Evolutionary conservation across 2,888 invertebrate genomes (phyloP), one percentile per base, ranked within the genome.

Genomic region (Spicauda simplicius): DNA sequence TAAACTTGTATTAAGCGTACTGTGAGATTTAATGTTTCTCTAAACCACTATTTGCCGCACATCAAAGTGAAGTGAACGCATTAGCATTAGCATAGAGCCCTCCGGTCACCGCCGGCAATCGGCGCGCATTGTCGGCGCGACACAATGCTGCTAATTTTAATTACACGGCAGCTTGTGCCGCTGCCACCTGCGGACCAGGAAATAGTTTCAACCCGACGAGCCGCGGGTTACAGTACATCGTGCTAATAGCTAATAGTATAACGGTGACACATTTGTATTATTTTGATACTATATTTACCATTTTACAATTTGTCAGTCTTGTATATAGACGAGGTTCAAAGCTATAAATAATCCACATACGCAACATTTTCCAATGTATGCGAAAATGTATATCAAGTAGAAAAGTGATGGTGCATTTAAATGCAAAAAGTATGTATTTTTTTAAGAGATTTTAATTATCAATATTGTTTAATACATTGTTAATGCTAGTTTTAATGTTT

Each of bases 81-180:
- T 64, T 52, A 50, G 50, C 33, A 52, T 52, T 48, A 25, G 25
- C 45, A 19, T 56, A 41, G 16, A 30, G 41, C 12, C 12, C 2
- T 14, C n/a, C 30, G 41, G 25, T 5, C 25, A 41, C 41, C 41
- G 41, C 41, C 41, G 50, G 62, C 64, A 64, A 64, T 64, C 52
- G 55, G 14, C 19, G 50, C 30, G 48, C 48, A 58, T 54, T 58
- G 55, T 69, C 41, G 59, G 60, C 48, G 63, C 62, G 66, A 54
- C 63, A 75, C 75, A 75, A 75, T 75, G 71, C 54, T 19, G 69
- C 72, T 75, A 74, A 75, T 72, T 71, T 69, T 72, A 72, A 72
- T 72, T 71, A 68, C 66, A 54, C 50, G 45, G 30, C 33, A 59
- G 50, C 64, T n/a, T 57, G 52, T 20, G 61, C 58, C 48, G 67